These are phyloP conservation scores for Sepioteuthis lessoniana DNA, from an alignment of 2,888 invertebrate genomes.

Conservation along the genomic window DNA sequence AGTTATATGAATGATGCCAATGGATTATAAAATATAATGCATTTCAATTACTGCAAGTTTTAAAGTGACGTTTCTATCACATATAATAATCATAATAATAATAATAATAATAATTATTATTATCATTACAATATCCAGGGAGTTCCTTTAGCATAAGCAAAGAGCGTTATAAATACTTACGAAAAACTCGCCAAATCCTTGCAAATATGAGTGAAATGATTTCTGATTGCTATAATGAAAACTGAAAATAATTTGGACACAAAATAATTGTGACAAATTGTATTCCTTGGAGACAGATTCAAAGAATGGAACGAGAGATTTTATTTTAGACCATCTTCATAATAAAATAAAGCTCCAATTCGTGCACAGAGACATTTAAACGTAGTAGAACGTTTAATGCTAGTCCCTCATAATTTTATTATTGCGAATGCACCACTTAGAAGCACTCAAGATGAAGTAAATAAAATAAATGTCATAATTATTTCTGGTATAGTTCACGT, in stretches of 20 bases:
- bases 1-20: neutral
- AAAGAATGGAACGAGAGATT: neutral
- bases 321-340: neutral
- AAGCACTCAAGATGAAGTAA: neutral
- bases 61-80: neutral
- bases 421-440: neutral
- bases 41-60: neutral
- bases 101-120: too few species aligned
- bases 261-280: neutral
- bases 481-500: too few species aligned
- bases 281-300: neutral
- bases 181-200: neutral
- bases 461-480: too few species aligned
- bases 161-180: too few species aligned
- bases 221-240: neutral
- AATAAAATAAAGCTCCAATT: neutral
- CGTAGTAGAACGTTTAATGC: neutral
- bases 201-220: neutral
- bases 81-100: too few species aligned
- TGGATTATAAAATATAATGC: neutral
- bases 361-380: neutral
- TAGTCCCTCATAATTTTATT: neutral
- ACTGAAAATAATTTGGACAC: neutral
- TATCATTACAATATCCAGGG: too few species aligned
- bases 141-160: too few species aligned